Percentiles rank a stretch among this genome's conserved stretches.
Conservation (phyloP, 2,797 vertebrate species). For the Lepus oiostolus region DNA sequence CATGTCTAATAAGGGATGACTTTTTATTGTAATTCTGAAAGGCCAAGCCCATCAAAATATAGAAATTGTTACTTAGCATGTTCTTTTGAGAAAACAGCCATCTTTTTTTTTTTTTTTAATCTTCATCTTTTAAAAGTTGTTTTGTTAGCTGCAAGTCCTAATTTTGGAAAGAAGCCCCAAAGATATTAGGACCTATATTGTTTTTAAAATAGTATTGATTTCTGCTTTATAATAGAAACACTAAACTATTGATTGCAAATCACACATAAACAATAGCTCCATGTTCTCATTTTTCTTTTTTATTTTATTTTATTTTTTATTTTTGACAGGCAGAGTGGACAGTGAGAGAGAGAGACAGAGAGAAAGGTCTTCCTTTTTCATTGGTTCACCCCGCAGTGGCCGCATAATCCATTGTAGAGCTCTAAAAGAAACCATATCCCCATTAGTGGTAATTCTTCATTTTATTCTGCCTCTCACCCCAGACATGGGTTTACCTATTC, state of each 20-base stretch:
- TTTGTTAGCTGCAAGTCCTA: conserved; percentile 56
- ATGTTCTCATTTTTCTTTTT: conserved; percentile 27
- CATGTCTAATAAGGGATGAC: conserved; percentile 23
- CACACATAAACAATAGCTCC: conserved; percentile 17
- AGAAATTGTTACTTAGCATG: conserved; percentile 60
- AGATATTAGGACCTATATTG: background rate
- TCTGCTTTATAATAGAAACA: conserved; percentile 1
- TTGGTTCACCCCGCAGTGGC: too few relatives aligned
- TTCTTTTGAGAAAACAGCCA: conserved; percentile 63
- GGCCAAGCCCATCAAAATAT: background rate
- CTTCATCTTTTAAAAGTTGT: conserved; percentile 52
- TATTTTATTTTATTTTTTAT: background rate
- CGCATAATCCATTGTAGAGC: background rate
- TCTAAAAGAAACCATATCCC: background rate
- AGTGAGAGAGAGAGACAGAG: too few relatives aligned
- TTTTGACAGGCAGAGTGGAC: background rate
- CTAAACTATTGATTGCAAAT: conserved; percentile 50
- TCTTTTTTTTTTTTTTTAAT: conserved; percentile 51
- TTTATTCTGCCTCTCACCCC: background rate
- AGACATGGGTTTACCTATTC: background rate
- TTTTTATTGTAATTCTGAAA: conserved; percentile 66
- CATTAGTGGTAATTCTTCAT: background rate
- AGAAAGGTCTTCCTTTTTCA: too few relatives aligned
- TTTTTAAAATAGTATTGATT: conserved; percentile 62
- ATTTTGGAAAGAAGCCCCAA: conserved; percentile 51